Evolutionary conservation across 1,140 invertebrate species (phyloP).

Genomic region (Micrasema minimum): DNA sequence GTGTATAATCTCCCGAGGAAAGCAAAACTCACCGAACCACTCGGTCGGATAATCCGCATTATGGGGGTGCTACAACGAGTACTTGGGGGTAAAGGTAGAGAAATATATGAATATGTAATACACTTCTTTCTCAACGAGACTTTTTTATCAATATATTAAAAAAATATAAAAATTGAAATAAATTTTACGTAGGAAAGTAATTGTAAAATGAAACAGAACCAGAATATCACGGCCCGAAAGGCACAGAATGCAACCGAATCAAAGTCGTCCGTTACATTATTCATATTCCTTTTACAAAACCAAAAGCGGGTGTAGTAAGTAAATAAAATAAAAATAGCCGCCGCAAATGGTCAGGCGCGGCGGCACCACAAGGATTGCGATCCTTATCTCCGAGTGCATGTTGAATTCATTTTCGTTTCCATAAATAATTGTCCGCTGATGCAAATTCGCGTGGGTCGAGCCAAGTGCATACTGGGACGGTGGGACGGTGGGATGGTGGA

Average conservation of each 20-base stretch:
- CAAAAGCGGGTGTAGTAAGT: constrained; percentile 24
- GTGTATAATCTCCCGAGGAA: constrained; percentile 3
- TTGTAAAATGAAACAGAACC: no score
- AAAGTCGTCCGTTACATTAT: constrained; percentile 45
- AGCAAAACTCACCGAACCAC: background rate
- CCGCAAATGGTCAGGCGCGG: constrained; percentile 38
- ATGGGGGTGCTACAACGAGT: no score
- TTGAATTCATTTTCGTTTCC: constrained; percentile 12
- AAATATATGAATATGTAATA: no score
- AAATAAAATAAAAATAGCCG: constrained; percentile 24
- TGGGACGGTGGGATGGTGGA: background rate
- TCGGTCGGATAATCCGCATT: constrained; percentile 24
- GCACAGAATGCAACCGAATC: constrained; percentile 40
- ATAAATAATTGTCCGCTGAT: constrained; percentile 31
- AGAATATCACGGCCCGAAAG: constrained; percentile 1
- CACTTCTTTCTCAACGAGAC: no score
- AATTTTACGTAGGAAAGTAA: no score
- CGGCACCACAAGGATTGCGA: constrained; percentile 20
- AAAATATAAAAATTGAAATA: no score
- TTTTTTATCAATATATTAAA: no score
- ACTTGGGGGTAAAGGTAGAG: no score
- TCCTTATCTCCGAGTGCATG: constrained; percentile 19
- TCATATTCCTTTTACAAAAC: constrained; percentile 37
- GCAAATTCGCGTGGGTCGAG: constrained; percentile 38
- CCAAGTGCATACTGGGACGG: background rate